phyloP scores from a whole-genome alignment of 2,113 vertebrate genomes.

The Mormyrus lacerda region DNA sequence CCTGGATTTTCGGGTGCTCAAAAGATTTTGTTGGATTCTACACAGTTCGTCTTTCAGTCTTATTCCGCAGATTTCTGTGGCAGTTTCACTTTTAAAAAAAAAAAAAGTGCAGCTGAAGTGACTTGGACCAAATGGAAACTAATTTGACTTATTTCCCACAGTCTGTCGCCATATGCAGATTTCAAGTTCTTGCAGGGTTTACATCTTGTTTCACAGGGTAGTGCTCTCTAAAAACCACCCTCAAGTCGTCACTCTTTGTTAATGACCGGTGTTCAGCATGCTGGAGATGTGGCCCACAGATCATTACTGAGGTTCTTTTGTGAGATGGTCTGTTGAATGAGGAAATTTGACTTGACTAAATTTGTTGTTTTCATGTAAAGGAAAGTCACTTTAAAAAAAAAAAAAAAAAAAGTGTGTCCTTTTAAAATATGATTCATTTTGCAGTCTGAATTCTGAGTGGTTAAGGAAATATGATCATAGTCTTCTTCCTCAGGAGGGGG shows the following conservation, averaged over 20 bases:
- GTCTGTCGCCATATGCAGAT: background rate
- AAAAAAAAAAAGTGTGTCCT: too few relatives aligned
- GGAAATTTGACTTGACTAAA: background rate
- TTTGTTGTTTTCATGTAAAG: background rate
- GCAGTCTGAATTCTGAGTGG: background rate
- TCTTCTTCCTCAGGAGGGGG: background rate
- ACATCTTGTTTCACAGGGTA: background rate
- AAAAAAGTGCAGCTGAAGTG: background rate
- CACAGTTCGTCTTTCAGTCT: background rate
- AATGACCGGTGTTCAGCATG: background rate
- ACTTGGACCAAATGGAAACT: conserved; percentile 27
- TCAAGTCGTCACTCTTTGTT: background rate
- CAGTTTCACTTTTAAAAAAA: background rate
- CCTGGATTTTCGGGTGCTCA: background rate
- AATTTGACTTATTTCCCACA: conserved; percentile 4
- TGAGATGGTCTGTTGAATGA: background rate
- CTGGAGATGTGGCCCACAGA: background rate
- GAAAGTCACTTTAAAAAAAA: background rate
- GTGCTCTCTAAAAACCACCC: background rate
- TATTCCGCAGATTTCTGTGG: background rate
- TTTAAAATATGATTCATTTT: background rate
- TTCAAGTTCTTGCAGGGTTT: background rate
- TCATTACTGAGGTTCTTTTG: background rate
- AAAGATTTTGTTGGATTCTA: background rate
- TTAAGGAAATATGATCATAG: background rate